Evolutionary conservation across 2,888 invertebrate species (phyloP).

Genomic region (Eilema sororculum): DNA sequence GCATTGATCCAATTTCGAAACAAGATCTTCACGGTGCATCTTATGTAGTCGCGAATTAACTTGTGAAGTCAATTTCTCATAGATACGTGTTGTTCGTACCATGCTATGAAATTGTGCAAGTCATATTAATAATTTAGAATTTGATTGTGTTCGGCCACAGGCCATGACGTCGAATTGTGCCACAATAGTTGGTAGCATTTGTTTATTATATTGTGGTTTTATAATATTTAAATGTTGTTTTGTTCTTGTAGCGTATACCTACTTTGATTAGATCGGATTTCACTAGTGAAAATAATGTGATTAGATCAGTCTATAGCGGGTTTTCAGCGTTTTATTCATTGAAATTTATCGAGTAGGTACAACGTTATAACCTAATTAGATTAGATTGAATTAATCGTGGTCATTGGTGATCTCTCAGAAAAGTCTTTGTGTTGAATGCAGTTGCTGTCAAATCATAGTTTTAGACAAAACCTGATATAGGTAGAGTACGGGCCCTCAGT

Average conservation of each 20-base stretch:
- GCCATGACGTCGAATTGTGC: slow-evolving; percentile 33
- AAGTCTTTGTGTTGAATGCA: no score
- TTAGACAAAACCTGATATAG: no score
- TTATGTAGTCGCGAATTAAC: slow-evolving; percentile 34
- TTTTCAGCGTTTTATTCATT: no score
- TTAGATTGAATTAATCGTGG: background rate
- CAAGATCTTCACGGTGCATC: slow-evolving; percentile 23
- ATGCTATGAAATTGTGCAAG: slow-evolving; percentile 22
- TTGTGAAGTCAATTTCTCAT: slow-evolving; percentile 17
- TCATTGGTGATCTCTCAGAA: no score
- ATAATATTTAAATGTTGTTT: background rate
- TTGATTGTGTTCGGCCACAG: slow-evolving; percentile 39
- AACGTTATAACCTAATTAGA: background rate
- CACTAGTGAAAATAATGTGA: background rate
- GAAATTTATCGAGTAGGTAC: no score
- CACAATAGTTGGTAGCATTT: slow-evolving; percentile 15
- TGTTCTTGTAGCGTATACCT: background rate
- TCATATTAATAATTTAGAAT: slow-evolving; percentile 38
- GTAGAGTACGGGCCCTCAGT: no score
- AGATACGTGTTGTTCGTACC: background rate
- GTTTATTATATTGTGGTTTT: background rate
- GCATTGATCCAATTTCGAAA: slow-evolving; percentile 26
- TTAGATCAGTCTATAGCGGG: no score
- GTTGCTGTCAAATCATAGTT: no score
- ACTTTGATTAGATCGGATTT: background rate